phyloP scores from a whole-genome alignment of 1,140 invertebrate genomes.

The Papilio helenus region DNA sequence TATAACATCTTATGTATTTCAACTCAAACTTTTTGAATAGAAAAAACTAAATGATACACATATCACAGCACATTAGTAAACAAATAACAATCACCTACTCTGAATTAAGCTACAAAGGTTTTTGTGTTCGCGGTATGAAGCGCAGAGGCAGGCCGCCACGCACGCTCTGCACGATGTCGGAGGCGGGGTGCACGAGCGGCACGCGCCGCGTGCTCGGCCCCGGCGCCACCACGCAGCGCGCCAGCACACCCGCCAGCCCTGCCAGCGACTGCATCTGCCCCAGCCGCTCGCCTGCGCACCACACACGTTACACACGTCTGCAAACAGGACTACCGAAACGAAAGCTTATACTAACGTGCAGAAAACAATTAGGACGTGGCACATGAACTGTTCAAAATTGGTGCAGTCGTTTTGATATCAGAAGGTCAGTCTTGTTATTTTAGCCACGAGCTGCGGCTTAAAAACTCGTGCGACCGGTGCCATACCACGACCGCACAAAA shows the following conservation, averaged over 20 bases:
- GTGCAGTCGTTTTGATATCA: too few relatives aligned
- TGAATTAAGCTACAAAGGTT: not conserved
- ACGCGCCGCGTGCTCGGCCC: conserved; percentile 40
- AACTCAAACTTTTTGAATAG: not conserved
- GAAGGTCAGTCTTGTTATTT: too few relatives aligned
- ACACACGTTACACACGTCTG: too few relatives aligned
- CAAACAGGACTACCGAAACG: not conserved
- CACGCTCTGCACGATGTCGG: conserved; percentile 46
- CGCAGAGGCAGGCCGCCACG: conserved; percentile 50
- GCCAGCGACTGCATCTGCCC: conserved; percentile 55
- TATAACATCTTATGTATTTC: not conserved
- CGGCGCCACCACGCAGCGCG: conserved; percentile 48
- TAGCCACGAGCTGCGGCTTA: too few relatives aligned
- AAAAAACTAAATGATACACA: not conserved
- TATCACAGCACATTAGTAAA: not conserved
- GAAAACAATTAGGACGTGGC: too few relatives aligned
- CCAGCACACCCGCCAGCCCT: conserved; percentile 53
- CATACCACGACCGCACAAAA: too few relatives aligned
- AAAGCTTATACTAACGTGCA: not conserved
- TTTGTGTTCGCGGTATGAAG: conserved; percentile 36
- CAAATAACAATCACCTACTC: not conserved
- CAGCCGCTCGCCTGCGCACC: conserved; percentile 50
- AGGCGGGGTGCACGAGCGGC: conserved; percentile 38
- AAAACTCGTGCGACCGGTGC: too few relatives aligned
- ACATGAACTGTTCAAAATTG: too few relatives aligned